phyloP scores from a whole-genome alignment of 2,888 invertebrate species.

The Erannis defoliaria region DNA sequence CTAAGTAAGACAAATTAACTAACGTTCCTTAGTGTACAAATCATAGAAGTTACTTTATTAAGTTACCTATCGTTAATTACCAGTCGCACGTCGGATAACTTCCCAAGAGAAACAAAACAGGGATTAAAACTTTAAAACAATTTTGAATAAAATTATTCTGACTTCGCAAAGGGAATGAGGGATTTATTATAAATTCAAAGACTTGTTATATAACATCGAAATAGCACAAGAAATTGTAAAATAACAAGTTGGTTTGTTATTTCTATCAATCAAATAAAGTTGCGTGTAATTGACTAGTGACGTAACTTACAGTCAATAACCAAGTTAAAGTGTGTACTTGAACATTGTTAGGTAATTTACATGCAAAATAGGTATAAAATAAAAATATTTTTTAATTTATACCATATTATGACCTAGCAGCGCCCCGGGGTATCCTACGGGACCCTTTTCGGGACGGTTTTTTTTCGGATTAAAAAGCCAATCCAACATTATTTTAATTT shows the following conservation, averaged over 20 bases:
- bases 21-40: constrained; percentile 10
- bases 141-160: constrained; percentile 37
- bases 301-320: background rate
- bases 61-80: constrained; percentile 43
- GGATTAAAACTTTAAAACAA: constrained; percentile 40
- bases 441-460: too few species aligned
- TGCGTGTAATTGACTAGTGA: background rate
- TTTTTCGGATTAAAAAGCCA: too few species aligned
- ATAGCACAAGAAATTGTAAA: constrained; percentile 13
- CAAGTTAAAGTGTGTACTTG: too few species aligned
- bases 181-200: constrained; percentile 23
- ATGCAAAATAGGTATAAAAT: too few species aligned
- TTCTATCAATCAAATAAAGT: background rate
- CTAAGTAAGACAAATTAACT: background rate
- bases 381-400: too few species aligned
- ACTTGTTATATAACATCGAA: constrained; percentile 19
- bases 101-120: constrained; percentile 41
- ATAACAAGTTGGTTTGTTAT: constrained; percentile 4
- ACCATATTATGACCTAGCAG: too few species aligned
- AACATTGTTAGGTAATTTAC: too few species aligned
- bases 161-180: constrained; percentile 21
- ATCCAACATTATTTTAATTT: too few species aligned
- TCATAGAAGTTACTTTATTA: constrained; percentile 6
- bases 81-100: constrained; percentile 38
- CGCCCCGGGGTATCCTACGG: too few species aligned